Evolutionary conservation across 2,113 vertebrate species (phyloP), one percentile per base, ranked within the genome.

Genomic region (Fukomys damarensis): DNA sequence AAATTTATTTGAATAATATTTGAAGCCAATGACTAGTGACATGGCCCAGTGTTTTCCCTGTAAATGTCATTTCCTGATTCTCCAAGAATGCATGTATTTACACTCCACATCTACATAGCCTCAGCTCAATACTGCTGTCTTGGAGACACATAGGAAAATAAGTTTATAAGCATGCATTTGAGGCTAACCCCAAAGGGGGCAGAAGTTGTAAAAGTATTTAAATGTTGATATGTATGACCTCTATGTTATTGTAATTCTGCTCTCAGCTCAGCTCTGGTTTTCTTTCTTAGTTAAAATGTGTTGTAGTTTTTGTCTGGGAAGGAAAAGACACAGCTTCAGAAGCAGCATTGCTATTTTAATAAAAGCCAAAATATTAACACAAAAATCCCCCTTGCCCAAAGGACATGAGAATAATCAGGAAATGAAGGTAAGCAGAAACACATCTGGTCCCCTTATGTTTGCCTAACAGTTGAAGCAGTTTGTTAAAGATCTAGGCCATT

Each of bases 381-480:
- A 38, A 83, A 86, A 41, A 16, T 20, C 24, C 28, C 8, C 7
- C 3, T 8, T 11, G 2, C 11, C 52, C 20, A 46, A 6, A 76
- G n/a, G 58, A 63, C 76, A 14, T 74, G 70, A 86, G 56, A 72
- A 72, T 41, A 93, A 56, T 41, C 87, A 38, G 52, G 68, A 83
- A 87, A 77, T 68, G 63, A 80, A 94, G 58, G 68, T 56, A 87
- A 94, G 54, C 49, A 86, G 59, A 92, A 61, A 7, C 20, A 96
- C 84, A 84, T 80, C 76, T 94, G 88, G 68, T 94, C 24, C 56
- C 56, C 91, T 92, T 54, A 38, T 58, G 54, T 79, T 84, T 89
- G 94, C 38, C 77, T n/a, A 92, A 80, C 30, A 84, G 49, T 59
- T 6, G 46, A 88, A 86, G 4, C 17, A 59, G 12, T 74, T 93